phyloP scores from a whole-genome alignment of 2,113 vertebrate species.

The Polypterus bichir region DNA sequence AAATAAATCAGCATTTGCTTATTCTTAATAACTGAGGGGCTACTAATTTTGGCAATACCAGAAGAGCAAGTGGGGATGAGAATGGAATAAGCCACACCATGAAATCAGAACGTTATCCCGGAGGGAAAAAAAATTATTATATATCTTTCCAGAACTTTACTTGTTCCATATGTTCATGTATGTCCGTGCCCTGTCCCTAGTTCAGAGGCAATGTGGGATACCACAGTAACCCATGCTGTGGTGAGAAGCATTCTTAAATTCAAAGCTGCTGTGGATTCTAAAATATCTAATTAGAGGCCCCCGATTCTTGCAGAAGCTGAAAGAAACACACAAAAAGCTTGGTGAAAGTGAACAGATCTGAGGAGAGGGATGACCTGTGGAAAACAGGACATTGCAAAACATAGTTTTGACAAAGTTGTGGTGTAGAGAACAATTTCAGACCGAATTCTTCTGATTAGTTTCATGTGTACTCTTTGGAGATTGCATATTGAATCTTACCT shows the following conservation, averaged over 20 bases:
- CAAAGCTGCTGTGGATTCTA: slow-evolving; percentile 29
- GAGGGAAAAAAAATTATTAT: no score
- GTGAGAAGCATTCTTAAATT: slow-evolving; percentile 23
- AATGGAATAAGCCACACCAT: no score
- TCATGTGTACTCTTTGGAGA: no score
- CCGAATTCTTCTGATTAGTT: no score
- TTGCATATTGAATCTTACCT: no score
- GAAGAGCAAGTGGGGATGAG: no score
- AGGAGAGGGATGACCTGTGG: no score
- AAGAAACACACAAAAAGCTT: slow-evolving; percentile 21
- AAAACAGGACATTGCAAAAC: no score
- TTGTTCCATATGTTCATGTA: slow-evolving; percentile 12
- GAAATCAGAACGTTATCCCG: no score
- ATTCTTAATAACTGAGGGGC: slow-evolving; percentile 19
- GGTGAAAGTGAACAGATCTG: slow-evolving; percentile 32
- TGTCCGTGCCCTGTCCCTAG: slow-evolving; percentile 28
- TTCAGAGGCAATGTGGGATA: slow-evolving; percentile 18
- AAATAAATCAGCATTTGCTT: slow-evolving; percentile 45
- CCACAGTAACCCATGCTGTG: slow-evolving; percentile 31
- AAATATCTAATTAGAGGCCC: slow-evolving; percentile 32
- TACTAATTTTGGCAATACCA: slow-evolving; percentile 23
- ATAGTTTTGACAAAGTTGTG: no score
- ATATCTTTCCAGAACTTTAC: slow-evolving; percentile 14
- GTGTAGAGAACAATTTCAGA: no score
- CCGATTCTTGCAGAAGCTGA: slow-evolving; percentile 18